These are phyloP conservation scores for Alces alces DNA, from an alignment of 2,113 vertebrate genomes.

Conservation along the genomic window DNA sequence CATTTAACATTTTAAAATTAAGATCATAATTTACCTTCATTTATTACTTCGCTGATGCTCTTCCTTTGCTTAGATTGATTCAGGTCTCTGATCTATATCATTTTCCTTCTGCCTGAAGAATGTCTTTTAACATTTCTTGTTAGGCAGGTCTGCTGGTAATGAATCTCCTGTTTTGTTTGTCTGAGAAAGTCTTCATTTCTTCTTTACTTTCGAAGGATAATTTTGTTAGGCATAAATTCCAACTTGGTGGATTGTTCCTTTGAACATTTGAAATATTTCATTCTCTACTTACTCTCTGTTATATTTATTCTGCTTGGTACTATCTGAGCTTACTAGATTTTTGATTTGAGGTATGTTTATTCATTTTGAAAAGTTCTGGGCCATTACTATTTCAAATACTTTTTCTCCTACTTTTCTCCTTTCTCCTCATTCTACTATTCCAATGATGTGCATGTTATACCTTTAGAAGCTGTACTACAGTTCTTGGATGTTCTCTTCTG, in stretches of 20 bases:
- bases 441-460: neutral
- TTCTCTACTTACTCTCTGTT: neutral
- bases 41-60: neutral
- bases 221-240: neutral
- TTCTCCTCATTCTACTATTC: neutral
- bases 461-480: neutral
- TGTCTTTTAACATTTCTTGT: neutral
- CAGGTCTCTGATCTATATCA: neutral
- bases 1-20: neutral
- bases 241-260: neutral
- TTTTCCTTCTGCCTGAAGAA: neutral
- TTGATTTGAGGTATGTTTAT: neutral
- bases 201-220: neutral
- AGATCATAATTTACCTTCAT: neutral
- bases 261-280: neutral
- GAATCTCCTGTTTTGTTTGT: neutral
- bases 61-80: neutral
- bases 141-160: neutral
- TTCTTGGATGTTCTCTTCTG: neutral
- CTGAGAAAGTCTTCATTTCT: neutral
- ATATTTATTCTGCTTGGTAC: neutral
- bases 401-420: neutral
- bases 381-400: neutral
- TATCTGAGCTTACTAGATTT: neutral
- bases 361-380: neutral